Evolutionary conservation across 2,888 invertebrate species (phyloP).

Genomic region (Ophion obscuratus): DNA sequence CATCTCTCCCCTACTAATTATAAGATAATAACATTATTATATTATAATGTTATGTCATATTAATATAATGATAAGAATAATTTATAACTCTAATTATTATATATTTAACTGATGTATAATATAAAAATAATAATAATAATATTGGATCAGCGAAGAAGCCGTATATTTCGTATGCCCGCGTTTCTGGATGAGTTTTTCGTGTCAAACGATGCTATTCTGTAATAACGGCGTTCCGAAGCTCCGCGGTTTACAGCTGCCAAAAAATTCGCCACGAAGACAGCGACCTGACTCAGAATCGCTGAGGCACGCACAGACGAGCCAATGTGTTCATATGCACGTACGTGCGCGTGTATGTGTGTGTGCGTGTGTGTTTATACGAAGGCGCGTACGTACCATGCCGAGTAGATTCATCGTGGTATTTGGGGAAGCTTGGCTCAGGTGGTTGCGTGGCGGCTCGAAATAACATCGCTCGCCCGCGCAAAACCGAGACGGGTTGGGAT

Average conservation of each 20-base stretch:
- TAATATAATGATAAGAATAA: too few species aligned
- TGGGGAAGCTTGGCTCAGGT: conserved; percentile 82
- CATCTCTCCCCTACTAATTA: too few species aligned
- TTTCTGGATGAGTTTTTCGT: conserved; percentile 23
- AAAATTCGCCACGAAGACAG: conserved; percentile 46
- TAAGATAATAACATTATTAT: too few species aligned
- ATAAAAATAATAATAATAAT: not conserved
- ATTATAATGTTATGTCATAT: too few species aligned
- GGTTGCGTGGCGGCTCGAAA: conserved; percentile 83
- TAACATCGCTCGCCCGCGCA: conserved; percentile 82
- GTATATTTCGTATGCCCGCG: not conserved
- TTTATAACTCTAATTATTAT: too few species aligned
- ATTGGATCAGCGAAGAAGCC: not conserved
- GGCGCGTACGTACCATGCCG: conserved; percentile 8
- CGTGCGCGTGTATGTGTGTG: not conserved
- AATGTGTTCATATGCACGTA: conserved; percentile 6
- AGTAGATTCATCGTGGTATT: conserved; percentile 79
- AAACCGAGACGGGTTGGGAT: conserved; percentile 79
- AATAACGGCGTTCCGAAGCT: conserved; percentile 29
- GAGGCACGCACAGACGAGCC: conserved; percentile 18
- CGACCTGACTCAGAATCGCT: conserved; percentile 65
- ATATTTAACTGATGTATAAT: not conserved
- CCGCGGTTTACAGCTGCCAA: conserved; percentile 30
- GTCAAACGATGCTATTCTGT: conserved; percentile 37
- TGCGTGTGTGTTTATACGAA: conserved; percentile 4